Conservation (phyloP, 2,797 vertebrate genomes). For the Austrolebias charrua region DNA sequence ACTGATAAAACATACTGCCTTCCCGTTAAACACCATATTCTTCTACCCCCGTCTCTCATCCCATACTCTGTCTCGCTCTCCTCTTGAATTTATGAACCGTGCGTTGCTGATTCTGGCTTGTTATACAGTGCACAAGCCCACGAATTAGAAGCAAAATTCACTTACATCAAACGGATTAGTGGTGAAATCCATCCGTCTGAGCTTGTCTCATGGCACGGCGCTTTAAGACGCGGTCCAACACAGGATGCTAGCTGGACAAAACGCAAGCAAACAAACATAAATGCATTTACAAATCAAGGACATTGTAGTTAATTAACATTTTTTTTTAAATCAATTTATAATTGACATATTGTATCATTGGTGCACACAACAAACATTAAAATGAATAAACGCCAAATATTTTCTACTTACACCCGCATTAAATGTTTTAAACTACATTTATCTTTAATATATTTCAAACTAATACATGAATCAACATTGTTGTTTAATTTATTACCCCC, state of each 20-base stretch:
- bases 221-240: constrained; percentile 77
- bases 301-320: constrained; percentile 10
- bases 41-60: constrained; percentile 78
- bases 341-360: background rate
- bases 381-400: too few relatives aligned
- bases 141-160: constrained; percentile 80
- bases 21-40: constrained; percentile 89
- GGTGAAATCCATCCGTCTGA: constrained; percentile 71
- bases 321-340: constrained; percentile 16
- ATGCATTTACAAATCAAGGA: constrained; percentile 21
- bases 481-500: constrained; percentile 2
- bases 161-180: constrained; percentile 79
- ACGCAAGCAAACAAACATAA: constrained; percentile 18
- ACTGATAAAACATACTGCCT: constrained; percentile 94
- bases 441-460: background rate
- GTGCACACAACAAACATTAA: background rate
- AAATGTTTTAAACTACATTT: background rate
- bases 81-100: constrained; percentile 69
- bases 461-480: background rate
- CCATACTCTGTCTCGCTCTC: constrained; percentile 60
- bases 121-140: constrained; percentile 69
- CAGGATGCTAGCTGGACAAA: constrained; percentile 78
- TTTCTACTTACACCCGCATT: background rate
- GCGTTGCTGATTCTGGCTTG: constrained; percentile 73
- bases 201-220: constrained; percentile 70